Percentiles rank a stretch among this genome's conserved stretches.
Evolutionary conservation across 2,797 vertebrate genomes (phyloP).

Genomic region (Tinamus major): DNA sequence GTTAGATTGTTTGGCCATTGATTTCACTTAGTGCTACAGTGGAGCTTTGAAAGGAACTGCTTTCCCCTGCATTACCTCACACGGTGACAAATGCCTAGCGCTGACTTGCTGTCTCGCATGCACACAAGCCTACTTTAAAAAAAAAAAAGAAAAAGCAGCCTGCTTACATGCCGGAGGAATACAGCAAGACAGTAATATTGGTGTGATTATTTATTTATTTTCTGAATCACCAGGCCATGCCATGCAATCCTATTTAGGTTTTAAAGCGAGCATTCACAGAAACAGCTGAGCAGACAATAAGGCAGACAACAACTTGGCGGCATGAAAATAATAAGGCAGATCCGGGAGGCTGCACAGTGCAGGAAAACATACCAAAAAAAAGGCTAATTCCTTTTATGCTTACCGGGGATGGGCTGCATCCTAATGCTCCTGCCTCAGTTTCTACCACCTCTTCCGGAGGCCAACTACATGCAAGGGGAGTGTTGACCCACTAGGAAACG

Average conservation of each 20-base stretch:
- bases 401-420: background rate
- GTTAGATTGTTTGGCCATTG: constrained; percentile 92
- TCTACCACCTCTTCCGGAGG: background rate
- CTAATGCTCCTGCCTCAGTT: background rate
- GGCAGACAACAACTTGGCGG: background rate
- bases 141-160: background rate
- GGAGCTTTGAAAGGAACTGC: constrained; percentile 81
- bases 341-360: background rate
- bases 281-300: constrained; percentile 48
- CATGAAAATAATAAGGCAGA: background rate
- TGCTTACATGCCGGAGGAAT: constrained; percentile 29
- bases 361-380: background rate
- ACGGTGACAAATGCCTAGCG: constrained; percentile 69
- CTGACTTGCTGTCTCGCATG: constrained; percentile 23
- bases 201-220: constrained; percentile 34
- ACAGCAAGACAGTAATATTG: background rate
- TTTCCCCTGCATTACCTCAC: constrained; percentile 74
- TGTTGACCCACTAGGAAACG: background rate
- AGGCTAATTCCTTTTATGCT: background rate
- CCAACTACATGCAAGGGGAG: background rate
- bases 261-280: constrained; percentile 8
- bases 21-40: constrained; percentile 89
- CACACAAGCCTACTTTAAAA: background rate
- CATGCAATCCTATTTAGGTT: constrained; percentile 21
- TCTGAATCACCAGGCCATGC: background rate